Conservation (phyloP, 2,113 vertebrate genomes). For the Hemibagrus wyckioides region DNA sequence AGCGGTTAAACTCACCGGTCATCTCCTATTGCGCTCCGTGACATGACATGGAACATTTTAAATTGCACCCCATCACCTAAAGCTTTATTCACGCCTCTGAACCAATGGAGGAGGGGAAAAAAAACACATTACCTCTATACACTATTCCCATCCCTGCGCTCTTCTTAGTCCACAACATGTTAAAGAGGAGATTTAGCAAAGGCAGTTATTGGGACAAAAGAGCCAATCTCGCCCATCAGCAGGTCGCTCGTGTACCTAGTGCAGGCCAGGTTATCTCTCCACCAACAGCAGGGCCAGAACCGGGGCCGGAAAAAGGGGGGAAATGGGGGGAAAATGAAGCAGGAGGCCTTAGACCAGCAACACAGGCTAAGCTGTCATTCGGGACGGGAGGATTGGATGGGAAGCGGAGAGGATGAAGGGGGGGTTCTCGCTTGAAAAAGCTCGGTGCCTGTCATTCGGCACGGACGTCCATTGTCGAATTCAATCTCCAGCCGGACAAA, state of each 20-base stretch:
- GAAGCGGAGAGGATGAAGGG: constrained; percentile 18
- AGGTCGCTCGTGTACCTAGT: constrained; percentile 67
- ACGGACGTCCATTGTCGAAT: constrained; percentile 65
- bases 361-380: constrained; percentile 39
- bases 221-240: constrained; percentile 77
- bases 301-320: constrained; percentile 33
- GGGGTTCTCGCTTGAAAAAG: constrained; percentile 33
- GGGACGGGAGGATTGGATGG: constrained; percentile 26
- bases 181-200: constrained; percentile 78
- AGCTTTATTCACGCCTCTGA: constrained; percentile 66
- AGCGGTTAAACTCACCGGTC: constrained; percentile 40
- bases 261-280: constrained; percentile 73
- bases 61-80: constrained; percentile 65
- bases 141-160: constrained; percentile 61
- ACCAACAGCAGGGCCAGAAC: constrained; percentile 69
- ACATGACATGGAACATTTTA: constrained; percentile 57
- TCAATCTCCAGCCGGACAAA: constrained; percentile 65
- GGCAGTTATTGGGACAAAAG: constrained; percentile 76
- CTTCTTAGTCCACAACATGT: constrained; percentile 67
- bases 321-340: constrained; percentile 44
- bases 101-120: constrained; percentile 60
- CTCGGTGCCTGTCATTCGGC: constrained; percentile 59
- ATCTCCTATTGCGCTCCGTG: constrained; percentile 25
- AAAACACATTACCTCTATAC: constrained; percentile 62
- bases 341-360: constrained; percentile 43